Evolutionary conservation across 2,113 vertebrate genomes (phyloP).

Genomic region (Tursiops truncatus): DNA sequence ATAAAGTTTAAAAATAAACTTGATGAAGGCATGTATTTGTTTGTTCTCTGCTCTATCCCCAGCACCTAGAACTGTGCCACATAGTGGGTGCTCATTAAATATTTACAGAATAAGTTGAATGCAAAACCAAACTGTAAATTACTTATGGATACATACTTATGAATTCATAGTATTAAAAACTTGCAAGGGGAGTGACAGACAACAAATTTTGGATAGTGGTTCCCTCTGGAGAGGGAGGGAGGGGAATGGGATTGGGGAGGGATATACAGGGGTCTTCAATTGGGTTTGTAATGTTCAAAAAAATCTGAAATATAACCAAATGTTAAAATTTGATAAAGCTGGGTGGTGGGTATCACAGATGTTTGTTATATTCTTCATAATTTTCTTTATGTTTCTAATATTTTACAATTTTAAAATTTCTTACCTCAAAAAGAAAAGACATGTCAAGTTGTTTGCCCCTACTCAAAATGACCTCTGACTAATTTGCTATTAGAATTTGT

Average conservation of each 20-base stretch:
- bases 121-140: constrained; percentile 36
- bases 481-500: constrained; percentile 11
- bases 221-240: constrained; percentile 72
- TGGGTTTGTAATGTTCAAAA: constrained; percentile 51
- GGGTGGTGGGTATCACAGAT: constrained; percentile 66
- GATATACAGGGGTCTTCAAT: constrained; percentile 33
- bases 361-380: constrained; percentile 52
- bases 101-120: constrained; percentile 28
- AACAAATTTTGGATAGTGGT: constrained; percentile 73
- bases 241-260: constrained; percentile 65
- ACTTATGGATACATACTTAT: background rate
- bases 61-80: constrained; percentile 51
- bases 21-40: constrained; percentile 48
- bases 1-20: constrained; percentile 63
- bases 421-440: constrained; percentile 41
- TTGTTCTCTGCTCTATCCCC: constrained; percentile 19
- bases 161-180: constrained; percentile 50
- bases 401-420: constrained; percentile 41
- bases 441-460: constrained; percentile 27
- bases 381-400: constrained; percentile 59
- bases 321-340: constrained; percentile 60
- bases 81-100: constrained; percentile 24
- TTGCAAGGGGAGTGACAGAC: constrained; percentile 49
- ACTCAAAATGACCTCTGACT: background rate
- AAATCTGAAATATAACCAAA: constrained; percentile 53